A percentile compares a stretch with the other conserved stretches of the same genome.
These are phyloP conservation scores for Neomonachus schauinslandi DNA, from an alignment of 2,113 vertebrate species.

Conservation along the genomic window DNA sequence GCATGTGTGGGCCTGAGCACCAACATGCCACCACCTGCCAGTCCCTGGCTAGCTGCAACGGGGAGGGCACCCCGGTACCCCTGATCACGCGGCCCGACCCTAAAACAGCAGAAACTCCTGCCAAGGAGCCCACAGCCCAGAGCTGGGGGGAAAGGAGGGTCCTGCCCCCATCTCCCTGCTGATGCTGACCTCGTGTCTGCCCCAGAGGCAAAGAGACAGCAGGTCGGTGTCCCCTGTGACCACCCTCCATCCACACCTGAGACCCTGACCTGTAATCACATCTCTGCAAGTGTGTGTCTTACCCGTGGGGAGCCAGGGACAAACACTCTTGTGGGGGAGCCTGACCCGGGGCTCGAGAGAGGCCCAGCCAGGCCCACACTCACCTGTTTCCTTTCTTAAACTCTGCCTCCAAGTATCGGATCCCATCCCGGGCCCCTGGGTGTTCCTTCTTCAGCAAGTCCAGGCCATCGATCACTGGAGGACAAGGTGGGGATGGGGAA, in stretches of 20 bases:
- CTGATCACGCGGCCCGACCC: not conserved
- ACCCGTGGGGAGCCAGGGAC: not conserved
- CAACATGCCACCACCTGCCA: not conserved
- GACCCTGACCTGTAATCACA: not conserved
- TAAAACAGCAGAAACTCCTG: not conserved
- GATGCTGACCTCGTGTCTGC: not conserved
- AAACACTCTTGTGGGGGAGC: too few species aligned
- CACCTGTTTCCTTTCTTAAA: constrained; percentile 99
- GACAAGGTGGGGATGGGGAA: not conserved
- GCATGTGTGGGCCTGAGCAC: not conserved
- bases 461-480: constrained; percentile 95
- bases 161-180: not conserved
- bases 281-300: not conserved
- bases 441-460: constrained; percentile 97
- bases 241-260: not conserved
- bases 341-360: not conserved
- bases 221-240: not conserved
- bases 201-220: not conserved
- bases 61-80: not conserved
- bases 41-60: not conserved
- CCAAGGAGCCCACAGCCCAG: not conserved
- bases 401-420: constrained; percentile 96
- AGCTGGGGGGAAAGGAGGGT: too few species aligned
- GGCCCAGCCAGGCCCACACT: not conserved
- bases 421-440: constrained; percentile 94